Percentiles rank a stretch among this genome's conserved stretches.
These are phyloP conservation scores for Colistium nudipinnis DNA, from an alignment of 2,113 vertebrate genomes.

Conservation along the genomic window DNA sequence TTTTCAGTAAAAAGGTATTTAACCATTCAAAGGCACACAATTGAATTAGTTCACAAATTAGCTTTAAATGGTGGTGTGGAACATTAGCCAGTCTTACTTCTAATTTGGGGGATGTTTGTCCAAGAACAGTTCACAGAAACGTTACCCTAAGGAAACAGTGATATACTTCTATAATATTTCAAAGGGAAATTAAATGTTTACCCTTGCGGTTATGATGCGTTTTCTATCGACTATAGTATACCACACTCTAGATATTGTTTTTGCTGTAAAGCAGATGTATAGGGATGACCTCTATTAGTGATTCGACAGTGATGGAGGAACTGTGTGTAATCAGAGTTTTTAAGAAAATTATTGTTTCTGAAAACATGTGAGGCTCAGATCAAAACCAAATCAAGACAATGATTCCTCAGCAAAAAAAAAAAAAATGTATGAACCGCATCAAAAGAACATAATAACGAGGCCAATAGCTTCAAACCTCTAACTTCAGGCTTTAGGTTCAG, in stretches of 20 bases:
- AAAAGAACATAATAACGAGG: background rate
- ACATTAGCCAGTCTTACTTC: background rate
- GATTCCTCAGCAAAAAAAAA: background rate
- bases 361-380: background rate
- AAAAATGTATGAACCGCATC: background rate
- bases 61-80: background rate
- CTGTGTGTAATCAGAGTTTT: background rate
- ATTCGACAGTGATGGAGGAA: background rate
- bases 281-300: background rate
- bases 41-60: background rate
- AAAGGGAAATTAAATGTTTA: background rate
- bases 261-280: background rate
- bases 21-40: background rate
- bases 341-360: background rate
- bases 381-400: background rate
- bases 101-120: background rate
- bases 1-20: conserved; percentile 19
- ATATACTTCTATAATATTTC: background rate
- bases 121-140: background rate
- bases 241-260: background rate
- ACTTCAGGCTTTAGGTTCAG: background rate
- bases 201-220: background rate
- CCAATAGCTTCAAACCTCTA: background rate
- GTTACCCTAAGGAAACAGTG: conserved; percentile 5
- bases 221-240: background rate